Conservation (phyloP, 92 coral and sea anemone genomes). For the Muricea muricata region DNA sequence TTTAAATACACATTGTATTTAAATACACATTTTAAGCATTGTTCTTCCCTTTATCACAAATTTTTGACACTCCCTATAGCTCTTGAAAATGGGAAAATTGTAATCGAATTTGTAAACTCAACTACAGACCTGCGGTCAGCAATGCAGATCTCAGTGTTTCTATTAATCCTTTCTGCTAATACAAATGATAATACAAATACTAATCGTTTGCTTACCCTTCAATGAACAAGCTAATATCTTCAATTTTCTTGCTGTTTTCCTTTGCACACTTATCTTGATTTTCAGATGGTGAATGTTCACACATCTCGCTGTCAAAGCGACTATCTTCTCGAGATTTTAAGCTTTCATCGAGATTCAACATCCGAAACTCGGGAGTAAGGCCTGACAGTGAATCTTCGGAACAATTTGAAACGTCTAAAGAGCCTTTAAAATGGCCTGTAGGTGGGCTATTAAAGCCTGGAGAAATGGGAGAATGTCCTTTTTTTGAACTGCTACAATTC, state of each 20-base stretch:
- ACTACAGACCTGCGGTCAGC: no score
- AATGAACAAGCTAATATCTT: conserved; percentile 27
- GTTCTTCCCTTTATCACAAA: no score
- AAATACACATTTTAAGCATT: no score
- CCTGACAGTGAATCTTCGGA: conserved; percentile 34
- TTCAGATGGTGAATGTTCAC: not conserved
- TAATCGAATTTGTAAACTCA: no score
- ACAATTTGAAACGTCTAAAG: conserved; percentile 32
- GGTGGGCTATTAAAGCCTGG: not conserved
- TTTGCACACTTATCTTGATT: not conserved
- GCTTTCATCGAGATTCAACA: not conserved
- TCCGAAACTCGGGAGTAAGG: conserved; percentile 8
- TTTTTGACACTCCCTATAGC: no score
- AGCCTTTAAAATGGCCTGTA: not conserved
- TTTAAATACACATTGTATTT: no score
- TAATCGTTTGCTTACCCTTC: conserved; percentile 51
- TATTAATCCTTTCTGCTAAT: no score
- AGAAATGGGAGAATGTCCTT: not conserved
- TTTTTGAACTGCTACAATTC: not conserved
- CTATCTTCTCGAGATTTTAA: not conserved
- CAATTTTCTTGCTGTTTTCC: not conserved
- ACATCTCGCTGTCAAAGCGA: not conserved
- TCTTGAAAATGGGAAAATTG: no score
- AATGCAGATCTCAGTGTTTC: no score
- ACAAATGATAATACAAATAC: no score